Conservation (phyloP, 92 coral and sea anemone genomes). For the Palythoa grandis region DNA sequence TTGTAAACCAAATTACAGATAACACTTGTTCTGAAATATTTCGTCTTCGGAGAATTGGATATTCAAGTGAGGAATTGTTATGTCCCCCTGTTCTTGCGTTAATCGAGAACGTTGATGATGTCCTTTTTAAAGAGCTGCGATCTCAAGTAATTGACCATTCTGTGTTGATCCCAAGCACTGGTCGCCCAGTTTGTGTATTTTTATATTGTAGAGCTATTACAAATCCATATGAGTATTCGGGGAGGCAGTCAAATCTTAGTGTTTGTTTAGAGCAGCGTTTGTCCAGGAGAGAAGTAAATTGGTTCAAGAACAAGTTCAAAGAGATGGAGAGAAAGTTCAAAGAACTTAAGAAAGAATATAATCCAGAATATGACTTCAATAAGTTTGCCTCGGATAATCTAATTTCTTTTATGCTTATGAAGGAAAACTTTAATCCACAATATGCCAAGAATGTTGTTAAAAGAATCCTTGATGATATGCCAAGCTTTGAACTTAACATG, state of each 20-base stretch:
- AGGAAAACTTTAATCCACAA: conserved; percentile 50
- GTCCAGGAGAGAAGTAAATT: conserved; percentile 26
- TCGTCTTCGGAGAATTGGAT: conserved; percentile 44
- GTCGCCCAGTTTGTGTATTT: conserved; percentile 52
- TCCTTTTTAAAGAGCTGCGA: conserved; percentile 49
- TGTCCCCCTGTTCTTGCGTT: conserved; percentile 46
- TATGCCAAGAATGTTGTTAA: conserved; percentile 46
- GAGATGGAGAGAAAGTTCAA: conserved; percentile 25
- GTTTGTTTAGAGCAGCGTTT: conserved; percentile 45
- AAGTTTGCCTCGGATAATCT: conserved; percentile 48
- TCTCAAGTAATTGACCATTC: conserved; percentile 49
- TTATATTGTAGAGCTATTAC: conserved; percentile 43
- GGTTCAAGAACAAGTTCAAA: conserved; percentile 51
- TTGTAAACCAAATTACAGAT: conserved; percentile 40
- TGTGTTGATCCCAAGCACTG: neutral
- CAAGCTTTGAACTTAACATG: neutral
- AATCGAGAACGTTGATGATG: conserved; percentile 47
- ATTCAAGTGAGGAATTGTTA: neutral
- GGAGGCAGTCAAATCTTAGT: neutral
- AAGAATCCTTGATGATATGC: conserved; percentile 24
- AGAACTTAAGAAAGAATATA: neutral
- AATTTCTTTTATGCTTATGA: conserved; percentile 59
- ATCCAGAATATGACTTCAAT: conserved; percentile 48
- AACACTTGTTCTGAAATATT: conserved; percentile 47
- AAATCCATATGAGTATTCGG: conserved; percentile 6